A percentile compares a stretch with the other conserved stretches of the same genome.
These are phyloP conservation scores for Bryconaethiops microstoma DNA, from an alignment of 2,797 vertebrate genomes.

Conservation along the genomic window DNA sequence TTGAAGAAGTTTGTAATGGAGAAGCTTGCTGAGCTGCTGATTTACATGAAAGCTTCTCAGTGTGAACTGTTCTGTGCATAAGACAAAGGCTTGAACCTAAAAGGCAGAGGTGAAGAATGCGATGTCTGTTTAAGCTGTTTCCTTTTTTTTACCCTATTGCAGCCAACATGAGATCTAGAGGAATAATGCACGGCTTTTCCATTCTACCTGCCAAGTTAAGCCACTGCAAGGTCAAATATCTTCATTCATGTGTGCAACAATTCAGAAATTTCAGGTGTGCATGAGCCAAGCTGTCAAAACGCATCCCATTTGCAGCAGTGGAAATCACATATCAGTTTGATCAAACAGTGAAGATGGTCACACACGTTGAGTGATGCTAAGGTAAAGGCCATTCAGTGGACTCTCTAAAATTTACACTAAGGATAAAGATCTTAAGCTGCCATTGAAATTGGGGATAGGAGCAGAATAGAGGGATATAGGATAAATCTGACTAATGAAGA, in stretches of 20 bases:
- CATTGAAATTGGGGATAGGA: constrained; percentile 28
- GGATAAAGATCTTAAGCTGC: constrained; percentile 12
- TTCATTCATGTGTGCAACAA: neutral
- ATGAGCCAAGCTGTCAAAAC: neutral
- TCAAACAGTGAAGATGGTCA: neutral
- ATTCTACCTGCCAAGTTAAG: neutral
- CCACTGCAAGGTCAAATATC: constrained; percentile 1
- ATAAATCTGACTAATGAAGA: constrained; percentile 38
- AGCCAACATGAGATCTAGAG: neutral
- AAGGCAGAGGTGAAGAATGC: neutral
- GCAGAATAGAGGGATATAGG: neutral
- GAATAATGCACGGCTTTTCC: neutral
- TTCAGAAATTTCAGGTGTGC: neutral
- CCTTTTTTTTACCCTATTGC: neutral
- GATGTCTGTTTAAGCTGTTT: neutral
- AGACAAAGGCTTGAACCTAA: too few species aligned
- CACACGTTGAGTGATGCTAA: constrained; percentile 7
- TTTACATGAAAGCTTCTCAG: too few species aligned
- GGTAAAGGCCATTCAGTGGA: constrained; percentile 4
- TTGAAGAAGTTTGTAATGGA: too few species aligned
- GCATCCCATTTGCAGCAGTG: neutral
- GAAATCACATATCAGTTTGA: neutral
- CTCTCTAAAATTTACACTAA: neutral
- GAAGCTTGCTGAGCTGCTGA: too few species aligned
- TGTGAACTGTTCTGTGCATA: too few species aligned